Base-by-base conservation (phyloP, 2,113 vertebrate genomes). In the Coracopsis vasa region DNA sequence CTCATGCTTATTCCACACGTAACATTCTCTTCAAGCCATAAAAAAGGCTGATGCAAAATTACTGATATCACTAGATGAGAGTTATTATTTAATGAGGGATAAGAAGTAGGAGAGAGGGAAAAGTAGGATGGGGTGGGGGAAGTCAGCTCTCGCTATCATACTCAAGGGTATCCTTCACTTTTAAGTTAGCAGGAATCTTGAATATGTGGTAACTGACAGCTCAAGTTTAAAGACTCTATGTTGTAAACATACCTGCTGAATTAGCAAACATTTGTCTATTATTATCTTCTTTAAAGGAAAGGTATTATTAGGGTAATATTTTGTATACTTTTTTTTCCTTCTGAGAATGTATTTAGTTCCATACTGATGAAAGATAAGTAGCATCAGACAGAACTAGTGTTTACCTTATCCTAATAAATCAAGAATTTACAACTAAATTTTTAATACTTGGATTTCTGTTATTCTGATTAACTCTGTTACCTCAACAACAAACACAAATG, bases 391-490 rank as follows among this genome's bases (percentile, higher is more conserved):
- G 67, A 90, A 89, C 37, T 71, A 50, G 9, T 70, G 39, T 50
- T 89, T 88, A 69, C 33, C 48, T 90, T 87, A 69, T 11, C 23
- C 11, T 64, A 69, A 60, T 39, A 94, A 28, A 82, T 7, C 47
- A 13, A 58, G 72, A 89, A 80, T 88, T 95, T 91, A 42, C 31
- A 73, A 54, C 41, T 75, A 67, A 31, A 75, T 86, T 94, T 92
- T 33, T 71, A 94, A 91, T 77, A 87, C 72, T 77, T 86, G 47
- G 41, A 80, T 92, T 94, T 86, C 42, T 90, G 11, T 48, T 88
- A 48, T 83, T 94, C 56, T 70, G 64, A 80, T 81, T 78, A 96
- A 88, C 51, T 67, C 80, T 88, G 64, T 97, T 94, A 77, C 90
- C 93, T 64, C 95, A 81, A 89, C 74, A 95, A 80, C 58, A 88